phyloP scores from a whole-genome alignment of 2,888 invertebrate genomes.

The Pecten maximus region DNA sequence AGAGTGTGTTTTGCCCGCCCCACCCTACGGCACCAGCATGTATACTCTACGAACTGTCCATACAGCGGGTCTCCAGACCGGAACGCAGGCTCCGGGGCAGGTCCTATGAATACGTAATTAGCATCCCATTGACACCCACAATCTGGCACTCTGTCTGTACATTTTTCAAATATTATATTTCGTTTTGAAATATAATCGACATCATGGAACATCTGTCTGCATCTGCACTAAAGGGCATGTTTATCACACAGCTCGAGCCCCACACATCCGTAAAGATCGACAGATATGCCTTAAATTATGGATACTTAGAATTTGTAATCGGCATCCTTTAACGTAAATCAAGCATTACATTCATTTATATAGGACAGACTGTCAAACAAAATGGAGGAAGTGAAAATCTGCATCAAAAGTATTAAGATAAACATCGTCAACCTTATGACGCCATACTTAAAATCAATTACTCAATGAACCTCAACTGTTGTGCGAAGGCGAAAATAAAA shows the following conservation, averaged over 20 bases:
- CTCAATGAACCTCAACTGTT: too few relatives aligned
- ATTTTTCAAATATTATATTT: neutral
- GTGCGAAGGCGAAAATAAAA: too few relatives aligned
- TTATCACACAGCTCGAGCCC: neutral
- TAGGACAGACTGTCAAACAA: too few relatives aligned
- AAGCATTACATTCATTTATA: too few relatives aligned
- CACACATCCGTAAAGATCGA: neutral
- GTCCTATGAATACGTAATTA: neutral
- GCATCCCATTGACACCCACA: conserved; percentile 9
- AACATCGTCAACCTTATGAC: too few relatives aligned
- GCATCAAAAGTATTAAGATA: too few relatives aligned
- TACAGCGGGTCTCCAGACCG: neutral
- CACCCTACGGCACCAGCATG: conserved; percentile 27
- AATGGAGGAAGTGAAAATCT: too few relatives aligned
- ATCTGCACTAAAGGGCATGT: neutral
- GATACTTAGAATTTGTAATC: too few relatives aligned
- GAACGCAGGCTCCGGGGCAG: conserved; percentile 9
- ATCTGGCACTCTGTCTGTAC: conserved; percentile 13
- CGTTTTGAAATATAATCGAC: conserved; percentile 10
- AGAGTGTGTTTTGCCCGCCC: neutral
- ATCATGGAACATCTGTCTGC: neutral
- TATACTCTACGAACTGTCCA: neutral
- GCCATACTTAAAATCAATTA: too few relatives aligned
- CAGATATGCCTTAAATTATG: too few relatives aligned
- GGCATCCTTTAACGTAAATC: too few relatives aligned